Evolutionary conservation across 2,797 vertebrate species (phyloP), one percentile per base, ranked within the genome.

Genomic region (Enteromius treurensis): DNA sequence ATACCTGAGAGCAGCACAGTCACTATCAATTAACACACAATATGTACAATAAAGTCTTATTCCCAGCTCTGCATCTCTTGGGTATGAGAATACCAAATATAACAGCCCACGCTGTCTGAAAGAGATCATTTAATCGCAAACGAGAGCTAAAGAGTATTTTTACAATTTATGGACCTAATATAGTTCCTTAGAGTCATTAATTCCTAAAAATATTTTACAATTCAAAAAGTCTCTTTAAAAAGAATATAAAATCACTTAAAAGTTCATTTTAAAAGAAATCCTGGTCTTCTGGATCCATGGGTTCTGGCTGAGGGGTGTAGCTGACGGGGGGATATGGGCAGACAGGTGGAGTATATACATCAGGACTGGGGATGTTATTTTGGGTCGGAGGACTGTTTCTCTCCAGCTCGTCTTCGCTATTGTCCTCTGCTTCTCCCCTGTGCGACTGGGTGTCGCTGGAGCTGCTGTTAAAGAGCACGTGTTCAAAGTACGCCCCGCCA

Each of bases 401-500:
- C 13, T 51, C 90, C 85, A 17, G 79, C 87, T 90, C 87, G 0
- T 87, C 87, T 76, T 89, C 89, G 0, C 87, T 89, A 21, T 86
- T 62, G 32, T 90, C 87, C 0, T 90, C 85, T 0, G 70, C 60
- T 0, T 85, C 74, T 19, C 81, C 79, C 51, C 0, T 51, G 74
- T 68, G 83, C 1, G 70, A 47, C 23, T 76, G 70, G 45, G 37
- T 55, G 67, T 76, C 21, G 60, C 21, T 81, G 67, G 78, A 32
- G 68, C 87, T 64, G 5, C 73, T 69, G 67, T 89, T 90, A 60
- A 95, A 95, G 15, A 95, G 88, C 84, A 93, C 91, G 47, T 93
- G 90, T 75, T 95, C 95, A 37, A 93, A 79, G 85, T 93, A 93
- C 77, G 67, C 79, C 10, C 94, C 93, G 9, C 93, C 94, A 5